A percentile compares a stretch with the other conserved stretches of the same genome.
phyloP scores from a whole-genome alignment of 1,140 invertebrate species.

The Vanessa atalanta region DNA sequence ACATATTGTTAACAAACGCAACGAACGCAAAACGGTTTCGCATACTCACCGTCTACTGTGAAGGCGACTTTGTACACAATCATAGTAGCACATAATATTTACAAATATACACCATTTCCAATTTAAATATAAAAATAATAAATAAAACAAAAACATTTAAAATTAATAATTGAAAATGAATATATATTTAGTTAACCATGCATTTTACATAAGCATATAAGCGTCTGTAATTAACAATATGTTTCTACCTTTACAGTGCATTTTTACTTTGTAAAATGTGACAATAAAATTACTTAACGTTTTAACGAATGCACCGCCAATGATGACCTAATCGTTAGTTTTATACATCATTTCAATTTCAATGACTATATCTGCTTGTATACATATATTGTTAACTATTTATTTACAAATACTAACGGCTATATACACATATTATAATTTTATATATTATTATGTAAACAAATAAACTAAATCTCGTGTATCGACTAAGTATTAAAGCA shows the following conservation, averaged over 20 bases:
- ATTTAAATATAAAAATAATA: too few relatives aligned
- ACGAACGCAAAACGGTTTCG: background rate
- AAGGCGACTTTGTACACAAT: background rate
- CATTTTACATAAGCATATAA: background rate
- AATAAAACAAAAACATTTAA: too few relatives aligned
- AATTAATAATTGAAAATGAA: too few relatives aligned
- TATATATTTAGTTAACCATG: background rate
- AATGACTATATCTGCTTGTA: slow-evolving; percentile 31
- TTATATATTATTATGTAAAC: slow-evolving; percentile 40
- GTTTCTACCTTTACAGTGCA: slow-evolving; percentile 46
- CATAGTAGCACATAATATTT: background rate
- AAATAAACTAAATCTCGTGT: slow-evolving; percentile 42
- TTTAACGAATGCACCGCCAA: slow-evolving; percentile 56
- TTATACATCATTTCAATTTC: slow-evolving; percentile 21
- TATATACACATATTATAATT: slow-evolving; percentile 39
- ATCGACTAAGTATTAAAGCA: slow-evolving; percentile 62
- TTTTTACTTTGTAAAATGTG: slow-evolving; percentile 51
- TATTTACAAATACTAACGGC: slow-evolving; percentile 39
- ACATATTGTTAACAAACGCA: slow-evolving; percentile 24
- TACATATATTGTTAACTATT: slow-evolving; percentile 50
- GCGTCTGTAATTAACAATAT: slow-evolving; percentile 19
- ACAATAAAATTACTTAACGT: slow-evolving; percentile 53
- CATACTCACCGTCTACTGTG: background rate
- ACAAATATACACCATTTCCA: too few relatives aligned
- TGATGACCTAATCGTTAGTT: slow-evolving; percentile 31